Evolutionary conservation across 1,140 invertebrate genomes (phyloP).

Genomic region (Caenorhabditis latens): DNA sequence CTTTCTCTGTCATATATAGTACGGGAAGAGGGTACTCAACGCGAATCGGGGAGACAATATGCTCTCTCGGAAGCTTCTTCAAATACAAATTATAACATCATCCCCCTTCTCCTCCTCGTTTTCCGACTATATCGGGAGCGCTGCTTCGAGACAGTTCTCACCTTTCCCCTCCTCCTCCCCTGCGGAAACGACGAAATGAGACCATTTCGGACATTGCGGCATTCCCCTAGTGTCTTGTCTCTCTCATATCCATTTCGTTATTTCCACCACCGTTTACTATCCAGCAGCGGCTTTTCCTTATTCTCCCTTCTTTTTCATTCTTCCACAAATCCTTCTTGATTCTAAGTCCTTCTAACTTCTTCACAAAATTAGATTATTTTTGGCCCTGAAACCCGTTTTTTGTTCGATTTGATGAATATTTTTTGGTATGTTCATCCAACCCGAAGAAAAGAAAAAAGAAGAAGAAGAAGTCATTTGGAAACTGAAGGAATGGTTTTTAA

Average conservation of each 20-base stretch:
- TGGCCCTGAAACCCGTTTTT: background rate
- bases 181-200: background rate
- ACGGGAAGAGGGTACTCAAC: too few relatives aligned
- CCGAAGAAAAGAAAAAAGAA: background rate
- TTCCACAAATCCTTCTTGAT: background rate
- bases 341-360: background rate
- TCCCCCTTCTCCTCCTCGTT: background rate
- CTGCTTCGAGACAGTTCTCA: background rate
- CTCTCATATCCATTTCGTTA: slow-evolving; percentile 4
- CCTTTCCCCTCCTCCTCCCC: background rate
- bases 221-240: background rate
- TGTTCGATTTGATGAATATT: background rate
- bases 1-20: background rate
- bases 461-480: slow-evolving; percentile 9
- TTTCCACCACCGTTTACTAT: background rate
- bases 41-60: too few relatives aligned
- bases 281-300: background rate
- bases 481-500: background rate
- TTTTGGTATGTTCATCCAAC: slow-evolving; percentile 31
- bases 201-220: background rate
- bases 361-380: slow-evolving; percentile 23
- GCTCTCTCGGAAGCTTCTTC: background rate
- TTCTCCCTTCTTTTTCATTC: background rate
- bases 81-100: slow-evolving; percentile 48
- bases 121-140: background rate